Evolutionary conservation across 2,888 invertebrate species (phyloP).

Genomic region (Empis livida): DNA sequence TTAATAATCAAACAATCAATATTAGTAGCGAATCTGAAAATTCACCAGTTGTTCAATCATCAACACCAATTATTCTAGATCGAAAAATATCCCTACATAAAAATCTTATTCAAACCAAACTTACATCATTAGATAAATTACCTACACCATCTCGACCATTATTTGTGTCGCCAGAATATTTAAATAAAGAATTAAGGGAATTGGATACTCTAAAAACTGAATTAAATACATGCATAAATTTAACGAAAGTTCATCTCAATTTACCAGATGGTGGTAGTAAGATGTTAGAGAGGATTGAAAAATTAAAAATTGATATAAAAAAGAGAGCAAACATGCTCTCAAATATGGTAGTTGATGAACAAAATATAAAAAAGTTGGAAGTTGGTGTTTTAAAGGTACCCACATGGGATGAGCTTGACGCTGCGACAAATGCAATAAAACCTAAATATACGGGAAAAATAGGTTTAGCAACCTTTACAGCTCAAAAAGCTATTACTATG

Average conservation of each 20-base stretch:
- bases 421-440: conserved; percentile 26
- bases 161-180: conserved; percentile 20
- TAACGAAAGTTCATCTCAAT: conserved; percentile 22
- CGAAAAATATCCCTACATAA: conserved; percentile 11
- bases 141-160: not conserved
- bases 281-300: conserved; percentile 38
- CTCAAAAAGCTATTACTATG: conserved; percentile 53
- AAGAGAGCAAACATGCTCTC: conserved; percentile 39
- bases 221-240: conserved; percentile 27
- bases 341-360: conserved; percentile 36
- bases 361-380: conserved; percentile 14
- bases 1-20: not conserved
- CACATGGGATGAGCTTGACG: conserved; percentile 29
- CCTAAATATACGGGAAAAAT: conserved; percentile 28
- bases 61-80: too few species aligned
- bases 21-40: conserved; percentile 3
- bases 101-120: conserved; percentile 17
- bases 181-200: conserved; percentile 38
- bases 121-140: conserved; percentile 1
- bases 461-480: conserved; percentile 55
- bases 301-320: conserved; percentile 36
- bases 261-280: conserved; percentile 53
- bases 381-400: conserved; percentile 9
- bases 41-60: conserved; percentile 14
- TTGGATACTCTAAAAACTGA: conserved; percentile 37